Evolutionary conservation across 2,797 vertebrate genomes (phyloP), one percentile per base, ranked within the genome.

Genomic region (Pempheris klunzingeri): DNA sequence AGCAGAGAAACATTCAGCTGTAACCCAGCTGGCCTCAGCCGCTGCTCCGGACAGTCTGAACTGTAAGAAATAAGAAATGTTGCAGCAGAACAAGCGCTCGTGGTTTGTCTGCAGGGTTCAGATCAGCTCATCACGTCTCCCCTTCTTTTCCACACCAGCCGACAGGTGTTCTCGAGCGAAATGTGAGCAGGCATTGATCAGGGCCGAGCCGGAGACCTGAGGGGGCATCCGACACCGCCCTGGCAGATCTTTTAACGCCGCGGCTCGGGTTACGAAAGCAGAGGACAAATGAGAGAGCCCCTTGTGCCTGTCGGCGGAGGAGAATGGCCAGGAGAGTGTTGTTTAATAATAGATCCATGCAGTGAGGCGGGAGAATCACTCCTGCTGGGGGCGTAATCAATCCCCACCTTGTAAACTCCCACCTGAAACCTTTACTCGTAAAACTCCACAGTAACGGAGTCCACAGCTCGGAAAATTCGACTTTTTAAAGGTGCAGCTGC

Each of bases 151-250:
- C 65, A 32, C 61, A 7, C 14, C 2, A 28, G 74, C 61, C 30
- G 63, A 82, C 88, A 89, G 87, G 80, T 85, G 85, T 80, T 86
- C 73, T 79, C 80, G 13, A 70, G 67, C 88, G 92, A 88, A 90
- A 94, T 22, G 50, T 64, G 90, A 93, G 82, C 85, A 50, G 55
- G 54, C 80, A 81, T 86, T 71, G 88, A 89, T 83, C 81, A 60
- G 85, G 66, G 53, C 20, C 12, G 80, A 67, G 68, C 46, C 36
- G 53, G 60, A 73, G 76, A 82, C 61, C 76, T 10, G 28, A 28
- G 44, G 64, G 71, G 83, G 74, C 80, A 90, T 55, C 78, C 7
- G 81, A 92, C 90, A 92, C 90, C 78, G 44, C 74, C 77, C 61
- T 1, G n/a, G 72, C 68, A 72, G 84, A 81, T 88, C 86, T 76